A percentile compares a stretch with the other conserved stretches of the same genome.
These are phyloP conservation scores for Ailurus styani DNA, from an alignment of 2,113 vertebrate genomes.

Conservation along the genomic window DNA sequence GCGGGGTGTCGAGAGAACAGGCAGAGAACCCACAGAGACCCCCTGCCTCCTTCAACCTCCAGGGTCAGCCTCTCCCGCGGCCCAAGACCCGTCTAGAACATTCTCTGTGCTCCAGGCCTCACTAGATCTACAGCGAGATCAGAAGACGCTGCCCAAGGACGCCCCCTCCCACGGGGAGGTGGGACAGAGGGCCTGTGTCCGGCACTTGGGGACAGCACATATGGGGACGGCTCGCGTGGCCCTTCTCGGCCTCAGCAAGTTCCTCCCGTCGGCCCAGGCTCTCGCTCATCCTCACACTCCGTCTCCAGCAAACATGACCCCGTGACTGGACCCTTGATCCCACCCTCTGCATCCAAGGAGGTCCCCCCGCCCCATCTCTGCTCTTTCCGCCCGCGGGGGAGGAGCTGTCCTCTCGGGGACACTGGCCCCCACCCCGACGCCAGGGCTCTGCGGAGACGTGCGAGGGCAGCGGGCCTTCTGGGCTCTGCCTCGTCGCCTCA, in stretches of 20 bases:
- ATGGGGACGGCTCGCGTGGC: rapidly evolving
- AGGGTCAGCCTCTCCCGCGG: background rate
- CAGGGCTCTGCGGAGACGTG: too few species aligned
- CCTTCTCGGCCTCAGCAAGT: background rate
- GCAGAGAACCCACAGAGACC: rapidly evolving
- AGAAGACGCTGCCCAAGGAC: rapidly evolving
- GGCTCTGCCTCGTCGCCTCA: rapidly evolving
- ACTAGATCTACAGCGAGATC: background rate
- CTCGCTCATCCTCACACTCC: background rate
- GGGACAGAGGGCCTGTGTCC: background rate
- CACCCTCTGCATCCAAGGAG: background rate
- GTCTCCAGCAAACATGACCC: background rate
- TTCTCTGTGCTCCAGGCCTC: background rate
- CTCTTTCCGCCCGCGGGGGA: background rate
- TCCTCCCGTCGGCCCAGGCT: background rate
- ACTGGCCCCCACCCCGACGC: background rate
- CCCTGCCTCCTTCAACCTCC: background rate
- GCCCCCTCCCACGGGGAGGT: background rate
- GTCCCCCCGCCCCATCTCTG: background rate
- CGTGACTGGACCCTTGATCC: background rate
- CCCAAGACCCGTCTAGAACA: background rate
- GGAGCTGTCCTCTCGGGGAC: background rate
- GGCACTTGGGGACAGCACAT: background rate
- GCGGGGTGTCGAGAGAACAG: rapidly evolving
- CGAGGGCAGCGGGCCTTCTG: background rate